phyloP scores from a whole-genome alignment of 2,797 vertebrate genomes.

The Brotula barbata region DNA sequence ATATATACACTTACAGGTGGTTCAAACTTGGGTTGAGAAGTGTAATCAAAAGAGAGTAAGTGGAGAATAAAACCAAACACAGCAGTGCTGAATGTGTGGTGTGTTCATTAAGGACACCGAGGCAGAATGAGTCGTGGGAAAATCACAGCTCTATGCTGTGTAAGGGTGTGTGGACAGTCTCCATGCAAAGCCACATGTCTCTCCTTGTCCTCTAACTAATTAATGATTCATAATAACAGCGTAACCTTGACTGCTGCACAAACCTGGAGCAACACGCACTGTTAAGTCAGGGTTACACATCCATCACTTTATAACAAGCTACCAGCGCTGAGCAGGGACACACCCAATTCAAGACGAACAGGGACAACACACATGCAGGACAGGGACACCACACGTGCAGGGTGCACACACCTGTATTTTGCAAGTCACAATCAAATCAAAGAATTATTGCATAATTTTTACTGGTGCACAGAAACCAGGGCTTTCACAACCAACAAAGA shows the following conservation, averaged over 20 bases:
- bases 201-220: constrained; percentile 54
- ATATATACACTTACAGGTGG: constrained; percentile 54
- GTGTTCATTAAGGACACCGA: constrained; percentile 10
- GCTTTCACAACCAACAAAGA: constrained; percentile 27
- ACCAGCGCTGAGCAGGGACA: constrained; percentile 56
- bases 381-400: constrained; percentile 10
- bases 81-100: constrained; percentile 28
- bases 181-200: constrained; percentile 31
- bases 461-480: constrained; percentile 40
- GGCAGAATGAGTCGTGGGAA: constrained; percentile 31
- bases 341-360: constrained; percentile 63
- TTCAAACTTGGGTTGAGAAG: constrained; percentile 39
- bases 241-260: constrained; percentile 71
- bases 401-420: constrained; percentile 46
- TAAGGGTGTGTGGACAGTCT: constrained; percentile 28
- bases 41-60: constrained; percentile 26
- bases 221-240: constrained; percentile 72
- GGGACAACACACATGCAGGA: constrained; percentile 16
- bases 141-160: constrained; percentile 5
- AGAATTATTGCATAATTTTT: constrained; percentile 30
- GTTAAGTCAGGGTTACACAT: constrained; percentile 73
- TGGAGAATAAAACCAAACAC: constrained; percentile 16
- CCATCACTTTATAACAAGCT: constrained; percentile 67
- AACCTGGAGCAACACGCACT: constrained; percentile 53
- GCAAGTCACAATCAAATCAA: constrained; percentile 31